Percentiles rank a stretch among this genome's conserved stretches.
Evolutionary conservation across 2,113 vertebrate species (phyloP).

Genomic region (Pterocles orientalis): DNA sequence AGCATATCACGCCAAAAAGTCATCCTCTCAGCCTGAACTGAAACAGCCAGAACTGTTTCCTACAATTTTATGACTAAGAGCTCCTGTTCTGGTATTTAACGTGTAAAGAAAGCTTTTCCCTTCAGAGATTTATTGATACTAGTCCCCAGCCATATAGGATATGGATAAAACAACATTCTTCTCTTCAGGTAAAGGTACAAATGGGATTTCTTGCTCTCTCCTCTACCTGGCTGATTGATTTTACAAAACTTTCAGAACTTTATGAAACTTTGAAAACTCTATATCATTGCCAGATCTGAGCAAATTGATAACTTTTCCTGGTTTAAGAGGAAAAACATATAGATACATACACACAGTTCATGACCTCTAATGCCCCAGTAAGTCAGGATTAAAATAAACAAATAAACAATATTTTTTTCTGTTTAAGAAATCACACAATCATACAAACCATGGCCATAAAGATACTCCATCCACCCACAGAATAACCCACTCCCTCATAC

Average conservation of each 20-base stretch:
- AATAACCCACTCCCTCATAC: background rate
- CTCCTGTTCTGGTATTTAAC: background rate
- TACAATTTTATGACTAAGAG: background rate
- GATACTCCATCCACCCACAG: background rate
- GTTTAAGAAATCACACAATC: background rate
- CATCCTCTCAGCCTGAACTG: background rate
- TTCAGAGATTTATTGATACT: background rate
- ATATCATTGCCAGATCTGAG: background rate
- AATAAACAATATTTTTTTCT: background rate
- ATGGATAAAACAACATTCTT: background rate
- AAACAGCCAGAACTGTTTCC: background rate
- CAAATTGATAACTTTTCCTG: background rate
- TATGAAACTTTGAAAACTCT: background rate
- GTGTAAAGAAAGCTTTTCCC: background rate
- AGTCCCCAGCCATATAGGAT: accelerated
- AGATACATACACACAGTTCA: background rate
- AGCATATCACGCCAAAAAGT: background rate
- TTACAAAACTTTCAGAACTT: background rate
- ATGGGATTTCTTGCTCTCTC: background rate
- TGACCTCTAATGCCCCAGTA: background rate
- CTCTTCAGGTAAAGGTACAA: background rate
- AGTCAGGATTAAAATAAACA: background rate
- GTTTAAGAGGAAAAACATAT: background rate
- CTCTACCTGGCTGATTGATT: background rate
- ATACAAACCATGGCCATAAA: background rate